phyloP scores from a whole-genome alignment of 2,888 invertebrate genomes.

The Alsophila aescularia region DNA sequence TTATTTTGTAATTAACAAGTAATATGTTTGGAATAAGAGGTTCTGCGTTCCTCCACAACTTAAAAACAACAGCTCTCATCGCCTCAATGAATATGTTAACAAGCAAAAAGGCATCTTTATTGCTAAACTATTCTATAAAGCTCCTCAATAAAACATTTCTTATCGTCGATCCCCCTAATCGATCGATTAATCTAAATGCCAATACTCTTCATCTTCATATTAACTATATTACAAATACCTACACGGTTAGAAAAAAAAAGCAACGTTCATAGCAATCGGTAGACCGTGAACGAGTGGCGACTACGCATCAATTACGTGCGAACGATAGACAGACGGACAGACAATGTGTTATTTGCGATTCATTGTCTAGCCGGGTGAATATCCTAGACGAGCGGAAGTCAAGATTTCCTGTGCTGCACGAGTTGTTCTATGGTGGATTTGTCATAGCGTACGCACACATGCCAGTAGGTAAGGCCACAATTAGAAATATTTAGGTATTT shows the following conservation, averaged over 20 bases:
- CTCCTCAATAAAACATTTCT: background rate
- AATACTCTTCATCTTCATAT: conserved; percentile 17
- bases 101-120: conserved; percentile 11
- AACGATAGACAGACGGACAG: conserved; percentile 57
- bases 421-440: conserved; percentile 39
- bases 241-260: conserved; percentile 23
- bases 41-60: too few species aligned
- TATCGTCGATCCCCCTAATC: conserved; percentile 9
- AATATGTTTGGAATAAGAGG: too few species aligned
- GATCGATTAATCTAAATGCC: conserved; percentile 27
- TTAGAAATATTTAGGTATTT: too few species aligned
- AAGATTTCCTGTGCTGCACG: conserved; percentile 76
- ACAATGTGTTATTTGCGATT: conserved; percentile 69
- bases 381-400: conserved; percentile 80
- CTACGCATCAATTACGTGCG: conserved; percentile 65
- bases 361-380: conserved; percentile 76
- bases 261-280: conserved; percentile 49
- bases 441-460: conserved; percentile 16
- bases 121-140: conserved; percentile 17
- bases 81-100: background rate
- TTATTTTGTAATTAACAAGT: too few species aligned
- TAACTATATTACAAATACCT: conserved; percentile 22
- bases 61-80: too few species aligned
- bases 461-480: conserved; percentile 5
- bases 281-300: conserved; percentile 67